Conservation (phyloP, 1,140 invertebrate genomes). For the Lucilia cuprina region DNA sequence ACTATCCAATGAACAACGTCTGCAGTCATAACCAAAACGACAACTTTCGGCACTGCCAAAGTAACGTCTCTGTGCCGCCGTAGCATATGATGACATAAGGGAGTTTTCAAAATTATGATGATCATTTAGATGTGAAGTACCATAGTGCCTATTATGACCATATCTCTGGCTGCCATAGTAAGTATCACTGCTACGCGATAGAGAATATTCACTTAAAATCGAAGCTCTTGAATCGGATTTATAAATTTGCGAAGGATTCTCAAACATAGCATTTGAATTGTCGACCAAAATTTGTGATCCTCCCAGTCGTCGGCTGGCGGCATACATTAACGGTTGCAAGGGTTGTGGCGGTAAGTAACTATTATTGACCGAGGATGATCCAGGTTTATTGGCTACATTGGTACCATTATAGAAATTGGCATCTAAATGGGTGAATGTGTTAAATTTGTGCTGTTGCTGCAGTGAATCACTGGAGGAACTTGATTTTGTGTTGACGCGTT, state of each 20-base stretch:
- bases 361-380: neutral
- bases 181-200: constrained; percentile 55
- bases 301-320: constrained; percentile 54
- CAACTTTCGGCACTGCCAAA: constrained; percentile 61
- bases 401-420: constrained; percentile 42
- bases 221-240: constrained; percentile 60
- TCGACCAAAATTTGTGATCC: constrained; percentile 58
- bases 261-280: constrained; percentile 32
- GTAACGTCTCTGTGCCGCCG: constrained; percentile 51
- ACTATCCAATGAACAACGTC: constrained; percentile 58
- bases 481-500: constrained; percentile 58
- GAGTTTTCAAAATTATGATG: constrained; percentile 49
- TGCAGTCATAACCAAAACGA: constrained; percentile 57
- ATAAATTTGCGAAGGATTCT: constrained; percentile 57
- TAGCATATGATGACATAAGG: constrained; percentile 46
- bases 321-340: constrained; percentile 55
- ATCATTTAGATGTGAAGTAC: constrained; percentile 45
- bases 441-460: constrained; percentile 50
- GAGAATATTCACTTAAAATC: constrained; percentile 58
- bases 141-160: neutral
- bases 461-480: constrained; percentile 61
- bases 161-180: constrained; percentile 38
- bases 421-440: constrained; percentile 54
- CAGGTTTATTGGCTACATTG: neutral
- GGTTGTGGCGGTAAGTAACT: constrained; percentile 29